Conservation (phyloP, 2,797 vertebrate genomes). For the Vespertilio murinus region DNA sequence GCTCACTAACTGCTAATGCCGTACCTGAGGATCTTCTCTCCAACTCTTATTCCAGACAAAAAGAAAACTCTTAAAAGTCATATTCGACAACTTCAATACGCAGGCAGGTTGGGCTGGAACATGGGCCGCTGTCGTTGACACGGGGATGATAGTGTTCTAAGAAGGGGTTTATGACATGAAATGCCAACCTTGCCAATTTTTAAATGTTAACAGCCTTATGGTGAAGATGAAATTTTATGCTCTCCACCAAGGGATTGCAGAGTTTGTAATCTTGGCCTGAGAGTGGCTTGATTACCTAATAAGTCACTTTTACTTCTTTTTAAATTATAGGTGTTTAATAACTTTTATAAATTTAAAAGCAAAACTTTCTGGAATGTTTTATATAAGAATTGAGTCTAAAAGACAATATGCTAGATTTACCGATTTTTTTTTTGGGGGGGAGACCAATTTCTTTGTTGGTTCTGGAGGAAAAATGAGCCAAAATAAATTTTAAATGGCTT, state of each 20-base stretch:
- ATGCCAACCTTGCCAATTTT: conserved; percentile 56
- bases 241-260: conserved; percentile 52
- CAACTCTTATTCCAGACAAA: not conserved
- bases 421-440: not conserved
- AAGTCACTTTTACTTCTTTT: conserved; percentile 59
- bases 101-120: not conserved
- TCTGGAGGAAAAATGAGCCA: not conserved
- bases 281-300: conserved; percentile 45
- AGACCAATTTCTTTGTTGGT: not conserved
- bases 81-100: not conserved
- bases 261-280: conserved; percentile 16
- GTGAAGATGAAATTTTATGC: conserved; percentile 47
- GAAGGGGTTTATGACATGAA: conserved; percentile 60
- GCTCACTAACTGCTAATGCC: conserved; percentile 50
- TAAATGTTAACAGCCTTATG: conserved; percentile 70
- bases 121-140: not conserved
- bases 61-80: conserved; percentile 5
- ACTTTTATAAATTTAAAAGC: conserved; percentile 53
- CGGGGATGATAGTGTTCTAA: not conserved
- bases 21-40: conserved; percentile 31
- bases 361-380: conserved; percentile 41
- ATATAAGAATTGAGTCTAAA: not conserved
- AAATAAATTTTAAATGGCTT: conserved; percentile 50
- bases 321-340: conserved; percentile 51
- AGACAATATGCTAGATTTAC: not conserved